Percentiles rank a stretch among this genome's conserved stretches.
Evolutionary conservation across 1,140 invertebrate genomes (phyloP).

Genomic region (Drosophila repletoides): DNA sequence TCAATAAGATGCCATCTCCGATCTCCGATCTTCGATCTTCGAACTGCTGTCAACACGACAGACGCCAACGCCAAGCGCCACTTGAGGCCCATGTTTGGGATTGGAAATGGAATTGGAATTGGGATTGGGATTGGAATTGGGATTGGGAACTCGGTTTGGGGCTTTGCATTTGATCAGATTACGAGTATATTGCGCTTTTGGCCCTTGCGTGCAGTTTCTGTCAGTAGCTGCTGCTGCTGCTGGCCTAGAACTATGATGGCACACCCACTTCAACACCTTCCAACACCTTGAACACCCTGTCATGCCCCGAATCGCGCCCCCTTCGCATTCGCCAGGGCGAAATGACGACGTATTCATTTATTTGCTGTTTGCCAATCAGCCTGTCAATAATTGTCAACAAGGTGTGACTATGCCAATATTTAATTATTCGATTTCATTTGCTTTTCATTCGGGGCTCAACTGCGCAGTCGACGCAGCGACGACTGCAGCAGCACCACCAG

Average conservation of each 20-base stretch:
- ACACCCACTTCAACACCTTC: constrained; percentile 9
- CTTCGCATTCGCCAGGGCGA: neutral
- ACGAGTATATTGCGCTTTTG: constrained; percentile 8
- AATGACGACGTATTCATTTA: constrained; percentile 73
- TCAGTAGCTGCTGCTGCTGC: constrained; percentile 22
- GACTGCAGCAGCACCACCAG: neutral
- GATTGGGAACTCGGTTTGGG: constrained; percentile 1
- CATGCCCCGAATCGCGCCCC: neutral
- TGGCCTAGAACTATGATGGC: constrained; percentile 15
- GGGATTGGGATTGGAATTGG: neutral
- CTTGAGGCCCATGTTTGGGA: constrained; percentile 30
- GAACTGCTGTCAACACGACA: constrained; percentile 40
- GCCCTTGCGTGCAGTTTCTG: constrained; percentile 17
- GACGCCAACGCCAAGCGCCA: constrained; percentile 42
- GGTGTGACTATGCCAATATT: constrained; percentile 81
- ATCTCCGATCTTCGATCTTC: constrained; percentile 3
- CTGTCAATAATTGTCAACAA: constrained; percentile 81
- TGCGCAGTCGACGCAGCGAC: constrained; percentile 23
- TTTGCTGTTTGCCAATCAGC: constrained; percentile 80
- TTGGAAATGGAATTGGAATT: neutral
- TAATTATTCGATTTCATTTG: constrained; percentile 78
- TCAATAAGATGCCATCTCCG: constrained; percentile 34
- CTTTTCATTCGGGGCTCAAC: constrained; percentile 38
- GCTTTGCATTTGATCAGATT: constrained; percentile 1
- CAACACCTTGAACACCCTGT: neutral